Base-by-base conservation (phyloP, 2,888 invertebrate genomes). In the Himalopsyche japonica region DNA sequence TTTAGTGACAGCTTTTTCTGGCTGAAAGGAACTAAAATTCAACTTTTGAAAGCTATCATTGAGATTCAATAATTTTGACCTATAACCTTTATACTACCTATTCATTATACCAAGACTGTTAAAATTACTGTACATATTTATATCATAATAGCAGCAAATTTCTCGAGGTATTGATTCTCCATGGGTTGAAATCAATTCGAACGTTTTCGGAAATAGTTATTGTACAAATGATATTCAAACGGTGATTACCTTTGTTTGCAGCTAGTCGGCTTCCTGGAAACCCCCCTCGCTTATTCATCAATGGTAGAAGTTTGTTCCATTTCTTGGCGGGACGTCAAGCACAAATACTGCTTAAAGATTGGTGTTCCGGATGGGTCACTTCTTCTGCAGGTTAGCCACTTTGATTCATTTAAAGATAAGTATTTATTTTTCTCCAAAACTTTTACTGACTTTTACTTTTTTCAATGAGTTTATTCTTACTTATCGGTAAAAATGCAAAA, bases 271-370 rank as follows among this genome's bases (percentile, higher is more conserved):
- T 92, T 94, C 85, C 91, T 96, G 90, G 95, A 95, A 88, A 91
- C 92, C 15, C 93, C 95, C 1, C 91, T 96, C 82, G 93, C 94
- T 5, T 96, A 96, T 90, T 94, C 94, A 88, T 93, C 93, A 88
- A 95, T 96, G 92, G 95, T 95, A 88, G 96, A 96, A 88, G 94
- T 96, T 3, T 96, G 95, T 89, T 94, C 95, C 87, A 95, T 96
- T 80, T 94, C 95, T 0, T 92, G 96, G 81, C 96, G 96, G 95
- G 96, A 96, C 88, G 94, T 94, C 1, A 95, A 95, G n/a, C 94
- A 96, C 88, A 95, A 95, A 89, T 96, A 95, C 90, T 96, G 96
- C 89, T 93, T 96, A 86, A 93, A 96, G 87, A 94, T 96, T 88
- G 95, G 95, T 47, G 93, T 96, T 89, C 94, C 95, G 0, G 95